These are phyloP conservation scores for Tragelaphus imberbis DNA, from an alignment of 2,113 vertebrate genomes.

Conservation along the genomic window DNA sequence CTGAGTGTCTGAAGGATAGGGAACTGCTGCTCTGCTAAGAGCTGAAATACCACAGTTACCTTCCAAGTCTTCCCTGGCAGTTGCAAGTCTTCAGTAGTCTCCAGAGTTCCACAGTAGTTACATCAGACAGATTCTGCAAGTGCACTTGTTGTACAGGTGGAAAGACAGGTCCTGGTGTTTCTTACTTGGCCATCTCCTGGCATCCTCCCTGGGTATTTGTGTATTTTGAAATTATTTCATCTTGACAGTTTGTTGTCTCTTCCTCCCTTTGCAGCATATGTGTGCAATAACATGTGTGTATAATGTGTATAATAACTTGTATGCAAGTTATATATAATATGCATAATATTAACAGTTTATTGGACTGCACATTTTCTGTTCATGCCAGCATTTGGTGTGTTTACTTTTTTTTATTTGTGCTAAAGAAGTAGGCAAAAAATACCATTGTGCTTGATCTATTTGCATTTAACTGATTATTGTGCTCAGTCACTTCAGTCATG, in stretches of 20 bases:
- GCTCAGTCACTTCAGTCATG: not conserved
- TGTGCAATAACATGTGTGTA: not conserved
- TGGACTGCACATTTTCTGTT: not conserved
- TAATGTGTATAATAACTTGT: not conserved
- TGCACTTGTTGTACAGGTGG: not conserved
- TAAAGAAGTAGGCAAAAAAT: not conserved
- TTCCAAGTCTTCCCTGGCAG: not conserved
- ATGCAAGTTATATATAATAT: not conserved
- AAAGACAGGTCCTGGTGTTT: not conserved
- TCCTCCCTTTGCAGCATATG: not conserved
- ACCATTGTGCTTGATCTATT: not conserved
- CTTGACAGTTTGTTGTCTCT: not conserved
- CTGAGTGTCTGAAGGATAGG: too few species aligned
- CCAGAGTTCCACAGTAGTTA: not conserved
- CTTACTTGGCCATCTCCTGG: not conserved
- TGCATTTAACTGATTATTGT: not conserved
- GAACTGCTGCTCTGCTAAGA: not conserved
- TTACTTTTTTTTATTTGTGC: not conserved
- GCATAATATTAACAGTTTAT: not conserved
- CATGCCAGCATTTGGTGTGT: not conserved
- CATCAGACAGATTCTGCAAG: not conserved
- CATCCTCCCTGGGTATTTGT: not conserved
- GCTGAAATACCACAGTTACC: not conserved
- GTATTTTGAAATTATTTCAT: not conserved
- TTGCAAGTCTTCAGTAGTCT: not conserved